Percentiles rank a stretch among this genome's conserved stretches.
Conservation (phyloP, 37 sponge, comb jelly and placozoan genomes). For the Petrosia ficiformis region DNA sequence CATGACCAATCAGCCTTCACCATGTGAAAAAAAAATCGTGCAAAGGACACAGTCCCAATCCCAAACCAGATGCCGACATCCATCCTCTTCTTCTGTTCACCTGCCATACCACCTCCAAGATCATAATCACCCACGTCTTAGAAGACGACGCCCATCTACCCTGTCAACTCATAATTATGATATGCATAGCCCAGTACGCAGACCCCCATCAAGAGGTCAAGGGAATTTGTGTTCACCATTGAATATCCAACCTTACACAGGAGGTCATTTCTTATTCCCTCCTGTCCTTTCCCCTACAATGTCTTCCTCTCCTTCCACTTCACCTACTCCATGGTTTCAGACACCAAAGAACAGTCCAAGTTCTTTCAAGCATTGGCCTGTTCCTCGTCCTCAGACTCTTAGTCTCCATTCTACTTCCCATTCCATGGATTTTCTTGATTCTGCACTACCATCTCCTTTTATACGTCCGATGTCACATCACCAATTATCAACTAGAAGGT, state of each 20-base stretch:
- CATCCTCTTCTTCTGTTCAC: not conserved
- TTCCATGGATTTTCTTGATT: not conserved
- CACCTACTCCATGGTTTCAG: conserved; percentile 4
- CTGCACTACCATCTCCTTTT: not conserved
- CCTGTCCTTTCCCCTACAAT: not conserved
- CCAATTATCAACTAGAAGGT: not conserved
- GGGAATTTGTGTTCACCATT: not conserved
- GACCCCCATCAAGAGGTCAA: too few relatives aligned
- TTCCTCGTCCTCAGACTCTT: not conserved
- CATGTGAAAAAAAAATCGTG: too few relatives aligned
- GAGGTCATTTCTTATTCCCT: not conserved
- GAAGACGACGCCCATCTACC: not conserved
- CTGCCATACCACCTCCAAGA: not conserved
- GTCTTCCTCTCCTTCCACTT: not conserved
- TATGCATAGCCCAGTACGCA: not conserved
- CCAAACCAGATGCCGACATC: too few relatives aligned
- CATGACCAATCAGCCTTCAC: too few relatives aligned
- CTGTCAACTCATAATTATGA: not conserved
- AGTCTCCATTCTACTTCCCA: not conserved
- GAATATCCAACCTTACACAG: not conserved
- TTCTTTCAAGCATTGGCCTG: not conserved
- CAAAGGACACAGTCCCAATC: too few relatives aligned
- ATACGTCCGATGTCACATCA: not conserved
- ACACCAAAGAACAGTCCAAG: not conserved
- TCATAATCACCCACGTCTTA: not conserved